phyloP scores from a whole-genome alignment of 2,797 vertebrate species.

The Siniperca undulata region DNA sequence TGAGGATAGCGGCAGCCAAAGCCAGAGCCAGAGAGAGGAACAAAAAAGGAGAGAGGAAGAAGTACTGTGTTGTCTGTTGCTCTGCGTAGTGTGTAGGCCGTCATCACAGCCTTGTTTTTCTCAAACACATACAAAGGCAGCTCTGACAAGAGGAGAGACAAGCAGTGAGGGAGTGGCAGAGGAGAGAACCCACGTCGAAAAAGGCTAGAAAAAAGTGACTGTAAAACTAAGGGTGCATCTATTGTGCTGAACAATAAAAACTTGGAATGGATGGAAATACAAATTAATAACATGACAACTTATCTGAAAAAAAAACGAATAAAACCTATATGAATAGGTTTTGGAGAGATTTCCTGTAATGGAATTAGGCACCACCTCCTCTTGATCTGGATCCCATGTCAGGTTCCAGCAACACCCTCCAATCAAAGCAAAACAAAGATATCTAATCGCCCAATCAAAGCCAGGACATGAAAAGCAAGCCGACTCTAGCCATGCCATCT shows the following conservation, averaged over 20 bases:
- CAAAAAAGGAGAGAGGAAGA: conserved; percentile 41
- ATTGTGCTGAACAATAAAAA: conserved; percentile 17
- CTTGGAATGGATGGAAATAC: neutral
- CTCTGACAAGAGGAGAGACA: conserved; percentile 66
- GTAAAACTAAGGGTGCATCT: conserved; percentile 12
- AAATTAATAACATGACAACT: conserved; percentile 3
- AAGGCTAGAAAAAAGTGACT: conserved; percentile 36
- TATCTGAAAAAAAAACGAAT: conserved; percentile 18
- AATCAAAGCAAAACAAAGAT: conserved; percentile 69
- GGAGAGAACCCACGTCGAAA: conserved; percentile 35
- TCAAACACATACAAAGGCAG: conserved; percentile 67
- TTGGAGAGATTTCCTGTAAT: conserved; percentile 29
- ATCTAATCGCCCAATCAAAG: conserved; percentile 69
- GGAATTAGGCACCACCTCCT: conserved; percentile 37
- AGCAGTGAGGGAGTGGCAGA: conserved; percentile 43
- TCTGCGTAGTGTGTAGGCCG: conserved; percentile 52
- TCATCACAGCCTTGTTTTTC: conserved; percentile 63
- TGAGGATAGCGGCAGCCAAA: conserved; percentile 47
- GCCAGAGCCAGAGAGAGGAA: conserved; percentile 30
- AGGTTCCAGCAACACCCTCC: conserved; percentile 62
- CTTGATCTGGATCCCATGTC: conserved; percentile 46
- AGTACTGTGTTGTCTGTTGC: conserved; percentile 52
- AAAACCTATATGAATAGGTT: neutral
- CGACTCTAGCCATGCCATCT: conserved; percentile 44
- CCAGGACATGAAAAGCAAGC: conserved; percentile 64